Evolutionary conservation across 2,113 vertebrate species (phyloP).

Genomic region (Pteronura brasiliensis): DNA sequence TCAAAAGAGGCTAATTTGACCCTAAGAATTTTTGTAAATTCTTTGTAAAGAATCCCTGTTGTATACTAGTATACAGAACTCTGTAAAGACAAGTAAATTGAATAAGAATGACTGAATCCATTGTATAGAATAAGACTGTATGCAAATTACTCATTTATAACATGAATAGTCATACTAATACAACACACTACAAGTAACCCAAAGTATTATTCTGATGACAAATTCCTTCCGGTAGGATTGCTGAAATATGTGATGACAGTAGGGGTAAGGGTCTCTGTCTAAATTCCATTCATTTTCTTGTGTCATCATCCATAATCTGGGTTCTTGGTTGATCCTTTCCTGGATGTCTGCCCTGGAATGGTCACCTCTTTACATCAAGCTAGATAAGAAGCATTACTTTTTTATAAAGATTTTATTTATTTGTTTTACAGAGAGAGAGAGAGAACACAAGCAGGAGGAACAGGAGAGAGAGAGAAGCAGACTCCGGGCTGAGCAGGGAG

Average conservation of each 20-base stretch:
- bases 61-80: background rate
- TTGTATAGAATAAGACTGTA: background rate
- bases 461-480: background rate
- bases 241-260: background rate
- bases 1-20: background rate
- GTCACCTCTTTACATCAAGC: background rate
- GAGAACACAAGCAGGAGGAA: background rate
- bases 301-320: background rate
- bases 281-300: background rate
- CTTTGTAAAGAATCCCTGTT: too few species aligned
- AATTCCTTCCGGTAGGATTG: background rate
- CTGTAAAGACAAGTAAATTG: background rate
- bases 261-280: background rate
- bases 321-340: background rate
- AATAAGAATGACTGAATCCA: background rate
- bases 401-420: background rate
- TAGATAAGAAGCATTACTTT: background rate
- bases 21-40: background rate
- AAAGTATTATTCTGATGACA: background rate
- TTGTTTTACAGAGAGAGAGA: background rate
- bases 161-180: background rate
- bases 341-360: background rate
- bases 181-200: background rate
- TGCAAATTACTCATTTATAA: background rate
- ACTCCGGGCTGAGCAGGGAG: too few species aligned